Base-by-base conservation (phyloP, 2,888 invertebrate species). In the Amphimallon solstitiale region DNA sequence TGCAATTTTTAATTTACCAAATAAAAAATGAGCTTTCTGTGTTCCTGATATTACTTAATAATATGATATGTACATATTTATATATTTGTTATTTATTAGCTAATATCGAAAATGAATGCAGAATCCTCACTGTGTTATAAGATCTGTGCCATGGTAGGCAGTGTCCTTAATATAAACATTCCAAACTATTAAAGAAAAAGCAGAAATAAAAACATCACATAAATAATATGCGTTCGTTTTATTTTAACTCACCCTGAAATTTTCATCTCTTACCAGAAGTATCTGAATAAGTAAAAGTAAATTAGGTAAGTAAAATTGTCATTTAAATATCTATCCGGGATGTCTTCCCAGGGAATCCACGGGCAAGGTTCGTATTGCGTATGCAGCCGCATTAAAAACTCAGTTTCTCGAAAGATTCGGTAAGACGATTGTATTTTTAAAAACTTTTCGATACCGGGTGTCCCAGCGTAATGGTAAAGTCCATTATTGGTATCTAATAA, bases 161-260 rank as follows among this genome's bases (percentile, higher is more conserved):
- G 69, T 77, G 77, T 79, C 78, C 77, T 79, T 65, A 76, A 76
- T 72, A 74, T 77, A 78, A 78, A 81, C 81, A 81, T 81, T 81
- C 81, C 81, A 80, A 77, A 67, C 63, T 54, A 48, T 49, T 63
- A 63, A 56, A 76, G 77, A 75, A 74, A 75, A 76, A 77, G 78
- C 78, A 76, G 77, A 79, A 79, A 78, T 76, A 79, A 80, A 79
- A 76, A 76, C 73, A 77, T 74, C 66, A 70, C 65, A 65, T 71
- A 70, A 72, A 62, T 70, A 65, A 61, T 40, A 46, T 23, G 23
- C 34, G 48, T 6, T 43, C 56, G 66, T 68, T 63, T 71, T 68
- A 59, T 70, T 65, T 63, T 61, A 40, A 23, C 23, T 4, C 3
- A 4, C 5, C 23, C 23, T 23, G 5, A 5, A 5, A 23, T 23